Evolutionary conservation across 1,140 invertebrate genomes (phyloP).

Genomic region (Dinoponera quadriceps): DNA sequence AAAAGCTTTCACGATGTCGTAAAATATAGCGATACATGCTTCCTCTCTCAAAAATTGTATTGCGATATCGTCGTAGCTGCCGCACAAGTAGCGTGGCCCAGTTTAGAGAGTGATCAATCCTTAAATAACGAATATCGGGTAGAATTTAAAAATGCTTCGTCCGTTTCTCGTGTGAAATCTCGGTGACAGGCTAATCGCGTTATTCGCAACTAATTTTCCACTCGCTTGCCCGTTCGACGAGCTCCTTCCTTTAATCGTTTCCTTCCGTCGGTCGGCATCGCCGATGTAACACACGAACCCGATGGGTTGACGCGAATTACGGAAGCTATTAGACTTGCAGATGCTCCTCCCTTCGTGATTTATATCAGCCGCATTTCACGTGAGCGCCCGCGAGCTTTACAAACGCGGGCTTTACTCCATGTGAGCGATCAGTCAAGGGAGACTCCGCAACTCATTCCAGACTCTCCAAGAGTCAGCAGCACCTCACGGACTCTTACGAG

Average conservation of each 20-base stretch:
- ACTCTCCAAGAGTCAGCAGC: conserved; percentile 84
- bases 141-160: no score
- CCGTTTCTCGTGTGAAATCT: no score
- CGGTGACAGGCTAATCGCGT: neutral
- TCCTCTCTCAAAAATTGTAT: no score
- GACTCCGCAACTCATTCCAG: conserved; percentile 67
- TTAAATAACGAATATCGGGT: neutral
- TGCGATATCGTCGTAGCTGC: no score
- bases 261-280: neutral
- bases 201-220: neutral
- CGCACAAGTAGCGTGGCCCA: neutral
- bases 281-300: neutral
- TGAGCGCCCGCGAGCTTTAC: neutral
- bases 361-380: neutral
- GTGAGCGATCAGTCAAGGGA: neutral
- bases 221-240: neutral
- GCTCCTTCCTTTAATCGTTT: neutral
- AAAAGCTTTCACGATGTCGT: neutral
- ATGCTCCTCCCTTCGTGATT: neutral
- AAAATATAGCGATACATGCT: neutral
- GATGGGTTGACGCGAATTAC: neutral
- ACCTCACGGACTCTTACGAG: conserved; percentile 82
- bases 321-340: neutral
- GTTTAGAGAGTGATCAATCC: neutral
- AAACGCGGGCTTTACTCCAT: conserved; percentile 9